Evolutionary conservation across 2,797 vertebrate genomes (phyloP).

Genomic region (Hylomyscus alleni): DNA sequence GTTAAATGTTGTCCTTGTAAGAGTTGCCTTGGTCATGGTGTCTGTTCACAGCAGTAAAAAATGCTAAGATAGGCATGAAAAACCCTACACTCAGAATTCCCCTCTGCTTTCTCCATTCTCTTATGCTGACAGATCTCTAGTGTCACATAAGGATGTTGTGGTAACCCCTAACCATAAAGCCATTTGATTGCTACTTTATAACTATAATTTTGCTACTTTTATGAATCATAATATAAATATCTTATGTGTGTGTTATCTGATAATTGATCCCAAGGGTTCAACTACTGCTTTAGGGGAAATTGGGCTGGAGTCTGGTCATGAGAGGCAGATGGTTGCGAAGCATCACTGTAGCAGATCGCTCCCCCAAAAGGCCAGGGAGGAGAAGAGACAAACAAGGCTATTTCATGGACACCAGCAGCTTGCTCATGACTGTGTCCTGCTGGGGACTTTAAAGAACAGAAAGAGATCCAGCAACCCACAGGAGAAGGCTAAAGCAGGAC

Average conservation of each 20-base stretch:
- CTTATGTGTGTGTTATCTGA: not conserved
- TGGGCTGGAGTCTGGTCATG: not conserved
- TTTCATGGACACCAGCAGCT: not conserved
- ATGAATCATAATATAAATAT: not conserved
- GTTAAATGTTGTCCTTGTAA: too few species aligned
- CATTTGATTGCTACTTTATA: not conserved
- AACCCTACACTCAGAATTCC: not conserved
- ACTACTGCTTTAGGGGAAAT: too few species aligned
- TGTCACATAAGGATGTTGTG: not conserved
- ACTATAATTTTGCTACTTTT: not conserved
- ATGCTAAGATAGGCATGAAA: too few species aligned
- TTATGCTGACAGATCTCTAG: rapidly evolving
- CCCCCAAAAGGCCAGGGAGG: not conserved
- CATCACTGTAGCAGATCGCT: rapidly evolving
- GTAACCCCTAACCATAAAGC: not conserved
- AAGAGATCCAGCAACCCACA: not conserved
- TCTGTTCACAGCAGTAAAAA: too few species aligned
- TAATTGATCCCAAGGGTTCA: not conserved
- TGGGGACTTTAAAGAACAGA: rapidly evolving
- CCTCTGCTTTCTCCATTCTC: rapidly evolving
- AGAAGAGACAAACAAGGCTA: too few species aligned
- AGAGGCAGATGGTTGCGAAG: not conserved
- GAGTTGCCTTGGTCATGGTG: too few species aligned
- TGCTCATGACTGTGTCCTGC: not conserved
- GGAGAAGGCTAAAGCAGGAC: not conserved